phyloP scores from a whole-genome alignment of 2,113 vertebrate genomes.

The Guaruba guarouba region DNA sequence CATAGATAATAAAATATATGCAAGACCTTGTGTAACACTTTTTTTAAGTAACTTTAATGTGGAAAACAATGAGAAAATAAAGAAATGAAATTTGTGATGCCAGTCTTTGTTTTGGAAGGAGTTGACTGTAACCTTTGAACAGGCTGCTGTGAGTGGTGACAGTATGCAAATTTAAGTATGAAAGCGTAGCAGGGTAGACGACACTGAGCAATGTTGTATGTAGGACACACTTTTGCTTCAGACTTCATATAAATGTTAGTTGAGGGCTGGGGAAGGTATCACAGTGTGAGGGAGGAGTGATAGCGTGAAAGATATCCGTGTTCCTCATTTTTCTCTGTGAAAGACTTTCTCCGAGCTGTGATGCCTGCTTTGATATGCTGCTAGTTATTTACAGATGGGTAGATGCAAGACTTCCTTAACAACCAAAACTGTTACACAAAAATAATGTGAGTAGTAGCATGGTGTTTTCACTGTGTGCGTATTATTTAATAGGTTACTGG shows the following conservation, averaged over 20 bases:
- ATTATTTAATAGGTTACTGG: slow-evolving; percentile 5
- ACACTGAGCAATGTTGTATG: slow-evolving; percentile 75
- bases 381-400: background rate
- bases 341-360: background rate
- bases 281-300: background rate
- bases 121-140: slow-evolving; percentile 23
- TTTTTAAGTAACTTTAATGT: background rate
- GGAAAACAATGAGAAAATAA: background rate
- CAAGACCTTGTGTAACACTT: background rate
- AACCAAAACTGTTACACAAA: slow-evolving; percentile 8
- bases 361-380: background rate
- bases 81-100: background rate
- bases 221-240: background rate
- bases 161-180: slow-evolving; percentile 78
- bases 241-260: background rate
- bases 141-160: slow-evolving; percentile 79
- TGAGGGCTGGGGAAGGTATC: background rate
- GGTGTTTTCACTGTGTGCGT: background rate
- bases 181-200: slow-evolving; percentile 71
- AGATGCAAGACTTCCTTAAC: background rate
- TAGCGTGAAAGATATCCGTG: background rate
- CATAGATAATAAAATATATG: background rate
- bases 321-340: background rate
- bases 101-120: background rate
- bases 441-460: background rate